Evolutionary conservation across 2,797 vertebrate genomes (phyloP).

Genomic region (Dicrostonyx torquatus): DNA sequence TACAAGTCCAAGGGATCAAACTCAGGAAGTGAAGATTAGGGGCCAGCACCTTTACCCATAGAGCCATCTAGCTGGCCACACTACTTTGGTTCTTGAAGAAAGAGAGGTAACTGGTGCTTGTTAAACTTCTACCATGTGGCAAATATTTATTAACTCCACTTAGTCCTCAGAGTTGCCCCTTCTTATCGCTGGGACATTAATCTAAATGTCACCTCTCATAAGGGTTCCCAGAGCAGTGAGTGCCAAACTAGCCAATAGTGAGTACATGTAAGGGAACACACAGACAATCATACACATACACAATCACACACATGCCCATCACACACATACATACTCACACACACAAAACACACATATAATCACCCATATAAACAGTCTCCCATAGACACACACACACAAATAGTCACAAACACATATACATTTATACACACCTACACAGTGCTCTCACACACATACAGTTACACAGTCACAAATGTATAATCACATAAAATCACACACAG

Average conservation of each 20-base stretch:
- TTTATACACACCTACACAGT: background rate
- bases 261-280: no score
- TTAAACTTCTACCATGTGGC: background rate
- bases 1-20: background rate
- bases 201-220: constrained; percentile 15
- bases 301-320: background rate
- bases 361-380: background rate
- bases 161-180: background rate
- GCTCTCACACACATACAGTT: background rate
- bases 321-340: background rate
- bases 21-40: background rate
- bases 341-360: background rate
- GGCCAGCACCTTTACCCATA: background rate
- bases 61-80: background rate
- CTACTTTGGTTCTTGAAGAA: constrained; percentile 18
- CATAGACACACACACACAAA: background rate
- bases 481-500: background rate
- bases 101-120: background rate
- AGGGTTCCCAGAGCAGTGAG: background rate
- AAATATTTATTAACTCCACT: background rate
- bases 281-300: background rate
- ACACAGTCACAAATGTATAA: background rate
- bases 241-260: background rate
- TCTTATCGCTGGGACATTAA: background rate
- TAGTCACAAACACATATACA: background rate